Conservation (phyloP, 1,140 invertebrate genomes). For the Heliothis subflexa region DNA sequence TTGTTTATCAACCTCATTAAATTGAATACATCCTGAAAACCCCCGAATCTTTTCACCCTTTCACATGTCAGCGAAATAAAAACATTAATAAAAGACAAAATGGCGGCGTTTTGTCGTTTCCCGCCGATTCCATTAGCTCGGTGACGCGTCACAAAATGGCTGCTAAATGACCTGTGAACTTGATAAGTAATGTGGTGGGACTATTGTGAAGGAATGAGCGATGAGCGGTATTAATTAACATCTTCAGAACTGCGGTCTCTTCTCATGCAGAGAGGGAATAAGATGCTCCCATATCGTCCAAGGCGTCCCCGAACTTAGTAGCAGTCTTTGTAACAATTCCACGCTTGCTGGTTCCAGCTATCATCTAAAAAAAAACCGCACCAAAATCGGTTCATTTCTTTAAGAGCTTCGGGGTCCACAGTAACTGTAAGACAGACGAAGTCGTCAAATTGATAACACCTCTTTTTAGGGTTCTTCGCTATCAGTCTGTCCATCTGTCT, state of each 20-base stretch:
- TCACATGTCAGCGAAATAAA: neutral
- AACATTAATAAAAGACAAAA: constrained; percentile 21
- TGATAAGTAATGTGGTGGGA: constrained; percentile 49
- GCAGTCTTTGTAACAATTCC: too few relatives aligned
- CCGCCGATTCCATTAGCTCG: constrained; percentile 57
- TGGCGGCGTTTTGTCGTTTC: constrained; percentile 45
- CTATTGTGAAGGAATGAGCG: neutral
- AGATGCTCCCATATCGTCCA: too few relatives aligned
- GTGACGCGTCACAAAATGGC: constrained; percentile 60
- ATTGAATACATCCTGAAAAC: constrained; percentile 5
- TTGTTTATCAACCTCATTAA: neutral
- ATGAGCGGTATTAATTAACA: neutral
- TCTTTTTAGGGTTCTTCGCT: neutral
- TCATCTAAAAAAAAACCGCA: too few relatives aligned
- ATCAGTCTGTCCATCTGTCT: too few relatives aligned
- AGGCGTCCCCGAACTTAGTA: too few relatives aligned
- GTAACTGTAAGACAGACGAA: too few relatives aligned
- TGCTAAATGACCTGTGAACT: constrained; percentile 60
- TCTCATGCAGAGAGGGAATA: too few relatives aligned
- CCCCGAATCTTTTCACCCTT: constrained; percentile 8
- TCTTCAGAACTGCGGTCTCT: too few relatives aligned
- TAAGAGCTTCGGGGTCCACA: too few relatives aligned
- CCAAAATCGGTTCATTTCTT: too few relatives aligned
- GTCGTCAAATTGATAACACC: too few relatives aligned
- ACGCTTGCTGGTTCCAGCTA: too few relatives aligned